phyloP scores from a whole-genome alignment of 2,113 vertebrate species.

The Urocolius indicus region DNA sequence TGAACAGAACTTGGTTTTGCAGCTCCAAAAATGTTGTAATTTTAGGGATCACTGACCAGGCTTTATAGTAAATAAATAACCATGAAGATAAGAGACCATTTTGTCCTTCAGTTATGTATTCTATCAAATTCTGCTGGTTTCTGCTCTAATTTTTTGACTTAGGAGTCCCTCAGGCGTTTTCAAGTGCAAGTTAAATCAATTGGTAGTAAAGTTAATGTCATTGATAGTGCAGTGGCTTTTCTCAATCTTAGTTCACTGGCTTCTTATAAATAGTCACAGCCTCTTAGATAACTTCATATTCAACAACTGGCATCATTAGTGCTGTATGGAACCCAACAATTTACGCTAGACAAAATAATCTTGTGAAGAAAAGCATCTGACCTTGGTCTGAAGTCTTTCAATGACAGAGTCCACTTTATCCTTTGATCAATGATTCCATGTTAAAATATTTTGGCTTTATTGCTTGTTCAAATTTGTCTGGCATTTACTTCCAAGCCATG shows the following conservation, averaged over 20 bases:
- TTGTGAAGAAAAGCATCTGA: not conserved
- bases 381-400: not conserved
- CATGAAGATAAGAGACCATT: not conserved
- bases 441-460: not conserved
- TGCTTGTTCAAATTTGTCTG: not conserved
- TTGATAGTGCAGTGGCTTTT: not conserved
- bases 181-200: not conserved
- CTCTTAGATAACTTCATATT: not conserved
- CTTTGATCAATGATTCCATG: not conserved
- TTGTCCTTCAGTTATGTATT: not conserved
- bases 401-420: not conserved
- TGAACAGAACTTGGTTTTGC: not conserved
- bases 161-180: not conserved
- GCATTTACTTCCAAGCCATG: constrained; percentile 1
- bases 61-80: not conserved
- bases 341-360: not conserved
- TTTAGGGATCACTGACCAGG: not conserved
- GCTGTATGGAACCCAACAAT: not conserved
- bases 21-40: not conserved
- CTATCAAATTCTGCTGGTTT: not conserved
- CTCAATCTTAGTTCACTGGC: not conserved
- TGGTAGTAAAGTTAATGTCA: constrained; percentile 9
- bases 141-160: not conserved
- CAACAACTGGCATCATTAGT: not conserved
- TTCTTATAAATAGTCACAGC: not conserved